Base-by-base conservation (phyloP, 2,888 invertebrate species). In the Eumacrocentrus americanus region DNA sequence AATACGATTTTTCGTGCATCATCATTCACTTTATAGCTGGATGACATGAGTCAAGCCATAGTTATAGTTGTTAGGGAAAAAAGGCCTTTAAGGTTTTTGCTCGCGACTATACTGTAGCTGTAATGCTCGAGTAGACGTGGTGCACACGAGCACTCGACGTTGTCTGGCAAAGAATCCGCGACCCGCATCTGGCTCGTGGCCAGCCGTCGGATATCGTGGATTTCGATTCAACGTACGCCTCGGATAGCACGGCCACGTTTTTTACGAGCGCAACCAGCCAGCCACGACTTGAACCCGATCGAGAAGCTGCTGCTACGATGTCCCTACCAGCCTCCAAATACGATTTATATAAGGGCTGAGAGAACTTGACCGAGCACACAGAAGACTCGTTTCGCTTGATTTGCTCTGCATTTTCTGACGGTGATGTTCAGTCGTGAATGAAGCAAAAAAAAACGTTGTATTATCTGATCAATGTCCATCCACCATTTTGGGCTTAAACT, bases 101-200 rank as follows among this genome's bases (percentile, higher is more conserved):
- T 23, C 20, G 18, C 20, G 18, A 37, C 16, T 52, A 37, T 22
- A 20, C 14, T 38, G 20, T 29, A 44, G 29, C 42, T 34, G 29
- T 20, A 54, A 54, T 54, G 35, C 34, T 18, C 7, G 20, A 54
- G 53, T 53, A 29, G 44, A 29, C 34, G 34, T 42, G 16, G 42
- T 46, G 46, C 25, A 25, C 46, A 51, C 37, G 35, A 42, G 34
- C 16, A 54, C 29, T 42, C 12, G 29, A 20, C 29, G 44, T 29
- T 44, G 47, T 60, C 60, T 60, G 50, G 51, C 55, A 18, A 50
- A 50, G 34, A 57, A 51, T 55, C 35, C 60, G 48, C 48, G 48
- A 60, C 60, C 47, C 48, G 34, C 55, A 55, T 55, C 55, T 60
- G 60, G 60, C 55, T 60, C 37, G 14, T 60, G 55, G 60, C 60